A percentile compares a stretch with the other conserved stretches of the same genome.
Evolutionary conservation across 2,888 invertebrate genomes (phyloP).

Genomic region (Tryphoninae sp.): DNA sequence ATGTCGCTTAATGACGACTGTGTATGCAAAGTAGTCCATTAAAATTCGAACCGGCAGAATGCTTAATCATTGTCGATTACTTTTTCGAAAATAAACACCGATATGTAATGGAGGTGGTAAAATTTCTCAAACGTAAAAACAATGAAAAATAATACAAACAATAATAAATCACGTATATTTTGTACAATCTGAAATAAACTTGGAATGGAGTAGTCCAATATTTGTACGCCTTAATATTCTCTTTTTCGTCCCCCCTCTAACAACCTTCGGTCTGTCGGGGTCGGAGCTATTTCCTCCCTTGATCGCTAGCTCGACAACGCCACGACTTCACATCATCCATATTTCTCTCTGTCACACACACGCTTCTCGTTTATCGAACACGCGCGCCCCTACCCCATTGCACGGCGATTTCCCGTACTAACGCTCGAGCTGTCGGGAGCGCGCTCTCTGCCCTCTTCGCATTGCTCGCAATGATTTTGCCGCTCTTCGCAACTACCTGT

Average conservation of each 20-base stretch:
- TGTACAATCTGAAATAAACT: slow-evolving; percentile 15
- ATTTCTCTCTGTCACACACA: slow-evolving; percentile 57
- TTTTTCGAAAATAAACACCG: too few relatives aligned
- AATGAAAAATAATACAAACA: too few relatives aligned
- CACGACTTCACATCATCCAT: slow-evolving; percentile 51
- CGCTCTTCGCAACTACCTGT: slow-evolving; percentile 77
- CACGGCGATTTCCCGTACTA: slow-evolving; percentile 58
- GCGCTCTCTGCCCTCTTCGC: slow-evolving; percentile 67
- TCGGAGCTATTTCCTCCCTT: slow-evolving; percentile 62
- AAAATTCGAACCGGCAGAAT: too few relatives aligned
- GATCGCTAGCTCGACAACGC: slow-evolving; percentile 39
- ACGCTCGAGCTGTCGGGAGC: slow-evolving; percentile 69
- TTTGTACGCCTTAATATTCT: slow-evolving; percentile 27
- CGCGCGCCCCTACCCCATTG: slow-evolving; percentile 53
- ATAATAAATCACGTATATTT: not conserved
- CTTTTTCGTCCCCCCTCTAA: slow-evolving; percentile 36
- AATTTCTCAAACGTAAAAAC: too few relatives aligned
- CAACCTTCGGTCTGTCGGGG: slow-evolving; percentile 48
- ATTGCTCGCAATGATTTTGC: slow-evolving; percentile 43
- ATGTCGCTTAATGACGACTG: too few relatives aligned
- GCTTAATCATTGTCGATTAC: too few relatives aligned
- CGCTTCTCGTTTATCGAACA: slow-evolving; percentile 58
- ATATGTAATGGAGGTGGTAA: too few relatives aligned
- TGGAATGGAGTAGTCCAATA: not conserved
- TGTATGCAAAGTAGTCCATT: too few relatives aligned